Evolutionary conservation across 2,113 vertebrate species (phyloP).

Genomic region (Hippocampus guttulatus): DNA sequence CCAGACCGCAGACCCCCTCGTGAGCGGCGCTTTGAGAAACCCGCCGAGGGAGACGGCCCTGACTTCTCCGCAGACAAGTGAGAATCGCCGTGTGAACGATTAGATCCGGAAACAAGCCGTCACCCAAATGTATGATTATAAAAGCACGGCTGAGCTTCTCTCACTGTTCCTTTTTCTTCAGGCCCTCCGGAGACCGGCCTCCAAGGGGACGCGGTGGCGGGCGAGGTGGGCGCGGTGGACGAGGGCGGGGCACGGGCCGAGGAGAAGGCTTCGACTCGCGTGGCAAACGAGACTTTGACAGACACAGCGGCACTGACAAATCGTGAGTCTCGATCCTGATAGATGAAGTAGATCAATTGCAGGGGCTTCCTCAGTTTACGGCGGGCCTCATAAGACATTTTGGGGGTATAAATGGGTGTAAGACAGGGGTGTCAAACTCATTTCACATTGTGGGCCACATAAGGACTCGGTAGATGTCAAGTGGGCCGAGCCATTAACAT

Average conservation of each 20-base stretch:
- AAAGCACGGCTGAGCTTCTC: neutral
- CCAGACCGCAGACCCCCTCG: conserved; percentile 89
- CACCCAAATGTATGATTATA: neutral
- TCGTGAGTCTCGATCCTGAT: conserved; percentile 77
- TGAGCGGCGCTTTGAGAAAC: conserved; percentile 91
- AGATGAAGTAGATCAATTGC: neutral
- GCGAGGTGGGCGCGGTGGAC: conserved; percentile 82
- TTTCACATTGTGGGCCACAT: too few species aligned
- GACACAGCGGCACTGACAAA: conserved; percentile 94
- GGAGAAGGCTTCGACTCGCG: conserved; percentile 95
- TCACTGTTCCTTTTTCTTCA: neutral
- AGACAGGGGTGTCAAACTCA: too few species aligned
- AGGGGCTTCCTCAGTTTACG: too few species aligned
- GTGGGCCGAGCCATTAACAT: too few species aligned
- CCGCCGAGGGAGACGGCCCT: conserved; percentile 82
- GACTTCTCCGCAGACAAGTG: conserved; percentile 93
- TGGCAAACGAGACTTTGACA: conserved; percentile 96
- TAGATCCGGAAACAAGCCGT: neutral
- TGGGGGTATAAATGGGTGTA: too few species aligned
- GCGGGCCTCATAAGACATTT: too few species aligned
- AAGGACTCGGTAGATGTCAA: too few species aligned
- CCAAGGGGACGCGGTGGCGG: conserved; percentile 87
- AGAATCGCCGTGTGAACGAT: conserved; percentile 29
- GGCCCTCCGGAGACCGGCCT: conserved; percentile 81
- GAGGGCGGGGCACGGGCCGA: conserved; percentile 90